Base-by-base conservation (phyloP, 2,888 invertebrate species). In the Diaphora mendica region DNA sequence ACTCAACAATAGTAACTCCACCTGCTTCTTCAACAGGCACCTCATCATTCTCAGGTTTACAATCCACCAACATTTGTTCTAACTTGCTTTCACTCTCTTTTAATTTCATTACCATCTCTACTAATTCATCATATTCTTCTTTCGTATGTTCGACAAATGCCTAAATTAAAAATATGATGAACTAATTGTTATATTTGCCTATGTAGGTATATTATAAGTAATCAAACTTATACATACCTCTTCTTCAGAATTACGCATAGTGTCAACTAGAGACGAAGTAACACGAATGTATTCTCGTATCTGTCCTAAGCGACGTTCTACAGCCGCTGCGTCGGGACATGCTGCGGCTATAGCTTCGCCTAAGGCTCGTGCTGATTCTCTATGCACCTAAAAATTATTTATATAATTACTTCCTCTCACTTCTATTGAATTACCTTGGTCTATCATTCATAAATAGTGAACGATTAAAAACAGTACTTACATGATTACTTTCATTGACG, bases 241-340 rank as follows among this genome's bases (percentile, higher is more conserved):
- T 91, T 97, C 97, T 85, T 97, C 97, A 20, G 96, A 96, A 84
- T 97, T 97, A 83, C 97, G 96, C 94, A 97, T 96, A 62, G 97
- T 97, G 73, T 97, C 97, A 90, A 97, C 97, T 79, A 97, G 95
- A 2, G 97, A 96, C 42, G 97, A 96, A 9, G 97, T 97, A 59
- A 97, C 97, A 86, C 96, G 96, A 77, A 97, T 97, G 88, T 97
- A 97, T 87, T 97, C 97, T 69, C 97, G 93, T 79, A 97, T 97
- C 91, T 97, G 97, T 76, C 96, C 96, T 30, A 97, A 93, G 68
- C 97, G 96, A 51, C 96, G 96, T 86, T 97, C 97, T 64, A 97
- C 97, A 71, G 97, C 97, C 35, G 96, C 96, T 70, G 97, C 96
- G 82, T 97, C 97, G 11, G 97, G 97, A 76, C 95, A 96, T 0